A percentile compares a stretch with the other conserved stretches of the same genome.
Conservation (phyloP, 2,888 invertebrate genomes). For the Chaitophorus viminalis region DNA sequence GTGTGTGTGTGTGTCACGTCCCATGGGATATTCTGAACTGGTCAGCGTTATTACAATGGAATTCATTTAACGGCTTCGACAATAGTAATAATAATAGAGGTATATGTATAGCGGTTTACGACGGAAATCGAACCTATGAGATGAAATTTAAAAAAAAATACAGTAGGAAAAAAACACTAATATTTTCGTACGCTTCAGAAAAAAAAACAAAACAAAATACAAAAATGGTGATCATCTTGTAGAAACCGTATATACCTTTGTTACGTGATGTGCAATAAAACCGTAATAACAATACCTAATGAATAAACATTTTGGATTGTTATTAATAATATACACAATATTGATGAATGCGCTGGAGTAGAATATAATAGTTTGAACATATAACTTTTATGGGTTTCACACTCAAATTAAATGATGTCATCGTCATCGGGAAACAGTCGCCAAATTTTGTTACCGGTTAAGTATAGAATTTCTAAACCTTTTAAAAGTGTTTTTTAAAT, state of each 20-base stretch:
- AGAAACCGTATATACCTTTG: no score
- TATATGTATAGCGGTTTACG: no score
- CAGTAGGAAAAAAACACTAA: no score
- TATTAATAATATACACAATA: background rate
- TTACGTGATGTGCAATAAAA: background rate
- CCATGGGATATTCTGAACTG: background rate
- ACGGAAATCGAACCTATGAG: no score
- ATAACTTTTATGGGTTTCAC: background rate
- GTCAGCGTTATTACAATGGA: background rate
- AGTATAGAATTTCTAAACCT: background rate
- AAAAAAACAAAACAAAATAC: no score
- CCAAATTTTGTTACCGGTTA: no score
- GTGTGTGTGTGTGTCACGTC: background rate
- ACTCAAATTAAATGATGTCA: background rate
- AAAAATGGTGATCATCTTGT: no score
- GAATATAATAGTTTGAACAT: background rate
- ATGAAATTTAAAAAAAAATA: no score
- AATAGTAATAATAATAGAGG: background rate
- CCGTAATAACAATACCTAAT: background rate
- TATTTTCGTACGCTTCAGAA: no score
- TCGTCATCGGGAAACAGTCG: no score
- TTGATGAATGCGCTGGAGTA: background rate
- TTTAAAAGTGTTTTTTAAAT: background rate
- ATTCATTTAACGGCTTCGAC: background rate
- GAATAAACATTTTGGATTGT: no score